Conservation (phyloP, 2,113 vertebrate species). For the Ovis aries region DNA sequence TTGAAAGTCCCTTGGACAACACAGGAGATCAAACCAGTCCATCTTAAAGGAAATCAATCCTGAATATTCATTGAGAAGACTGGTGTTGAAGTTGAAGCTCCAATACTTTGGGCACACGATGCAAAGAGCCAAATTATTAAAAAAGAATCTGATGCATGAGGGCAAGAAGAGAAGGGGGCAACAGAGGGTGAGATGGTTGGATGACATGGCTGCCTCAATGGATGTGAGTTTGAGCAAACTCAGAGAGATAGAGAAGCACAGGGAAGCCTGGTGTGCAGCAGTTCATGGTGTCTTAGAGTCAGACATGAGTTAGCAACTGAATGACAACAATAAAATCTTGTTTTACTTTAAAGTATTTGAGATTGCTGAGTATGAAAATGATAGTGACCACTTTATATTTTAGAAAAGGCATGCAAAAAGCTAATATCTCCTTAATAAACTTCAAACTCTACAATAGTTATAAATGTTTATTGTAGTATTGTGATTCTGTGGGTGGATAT, state of each 20-base stretch:
- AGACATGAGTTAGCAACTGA: neutral
- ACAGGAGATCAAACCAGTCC: neutral
- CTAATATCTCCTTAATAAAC: neutral
- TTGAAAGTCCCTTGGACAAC: rapidly evolving
- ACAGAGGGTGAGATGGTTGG: neutral
- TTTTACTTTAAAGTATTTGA: neutral
- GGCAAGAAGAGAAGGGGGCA: neutral
- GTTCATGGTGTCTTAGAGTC: neutral
- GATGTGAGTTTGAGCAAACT: neutral
- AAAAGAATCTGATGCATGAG: neutral
- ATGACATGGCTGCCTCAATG: neutral
- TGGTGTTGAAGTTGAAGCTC: neutral
- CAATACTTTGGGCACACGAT: neutral
- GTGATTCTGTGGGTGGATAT: neutral
- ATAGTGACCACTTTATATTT: neutral
- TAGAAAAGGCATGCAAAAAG: neutral
- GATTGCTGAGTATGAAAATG: neutral
- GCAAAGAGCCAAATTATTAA: neutral
- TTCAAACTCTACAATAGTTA: neutral
- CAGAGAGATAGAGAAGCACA: neutral
- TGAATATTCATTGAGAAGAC: neutral
- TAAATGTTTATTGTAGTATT: neutral
- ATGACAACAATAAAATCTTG: neutral
- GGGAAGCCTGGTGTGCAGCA: neutral
- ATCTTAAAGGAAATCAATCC: neutral